A percentile compares a stretch with the other conserved stretches of the same genome.
These are phyloP conservation scores for Ictalurus furcatus DNA, from an alignment of 2,113 vertebrate species.

Conservation along the genomic window DNA sequence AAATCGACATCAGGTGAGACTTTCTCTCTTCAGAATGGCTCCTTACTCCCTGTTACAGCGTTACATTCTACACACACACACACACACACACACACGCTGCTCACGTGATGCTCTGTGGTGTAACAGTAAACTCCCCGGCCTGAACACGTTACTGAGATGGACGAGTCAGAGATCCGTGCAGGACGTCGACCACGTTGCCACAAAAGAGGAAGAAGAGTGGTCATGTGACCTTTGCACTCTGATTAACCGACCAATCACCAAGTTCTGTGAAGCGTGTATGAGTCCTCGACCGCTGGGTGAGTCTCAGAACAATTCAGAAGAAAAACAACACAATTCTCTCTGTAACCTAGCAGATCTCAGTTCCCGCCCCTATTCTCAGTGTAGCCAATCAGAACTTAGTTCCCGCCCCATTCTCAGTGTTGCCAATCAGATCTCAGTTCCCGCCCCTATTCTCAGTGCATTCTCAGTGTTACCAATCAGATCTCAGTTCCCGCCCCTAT, in stretches of 20 bases:
- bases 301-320: constrained; percentile 29
- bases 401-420: background rate
- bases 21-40: background rate
- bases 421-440: background rate
- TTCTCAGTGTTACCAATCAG: too few relatives aligned
- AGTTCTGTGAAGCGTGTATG: constrained; percentile 85
- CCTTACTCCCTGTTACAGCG: background rate
- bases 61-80: background rate
- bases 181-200: constrained; percentile 69
- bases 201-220: constrained; percentile 85
- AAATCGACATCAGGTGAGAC: constrained; percentile 76
- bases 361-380: background rate
- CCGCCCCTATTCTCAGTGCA: background rate
- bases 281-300: constrained; percentile 81
- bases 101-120: background rate
- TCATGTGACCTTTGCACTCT: constrained; percentile 83
- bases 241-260: constrained; percentile 79
- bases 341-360: background rate
- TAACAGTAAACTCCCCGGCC: constrained; percentile 77
- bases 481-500: too few relatives aligned
- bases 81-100: background rate
- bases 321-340: background rate
- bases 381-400: background rate
- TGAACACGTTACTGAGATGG: constrained; percentile 76
- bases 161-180: constrained; percentile 53